These are phyloP conservation scores for Noctua janthe DNA, from an alignment of 2,888 invertebrate genomes.

Conservation along the genomic window DNA sequence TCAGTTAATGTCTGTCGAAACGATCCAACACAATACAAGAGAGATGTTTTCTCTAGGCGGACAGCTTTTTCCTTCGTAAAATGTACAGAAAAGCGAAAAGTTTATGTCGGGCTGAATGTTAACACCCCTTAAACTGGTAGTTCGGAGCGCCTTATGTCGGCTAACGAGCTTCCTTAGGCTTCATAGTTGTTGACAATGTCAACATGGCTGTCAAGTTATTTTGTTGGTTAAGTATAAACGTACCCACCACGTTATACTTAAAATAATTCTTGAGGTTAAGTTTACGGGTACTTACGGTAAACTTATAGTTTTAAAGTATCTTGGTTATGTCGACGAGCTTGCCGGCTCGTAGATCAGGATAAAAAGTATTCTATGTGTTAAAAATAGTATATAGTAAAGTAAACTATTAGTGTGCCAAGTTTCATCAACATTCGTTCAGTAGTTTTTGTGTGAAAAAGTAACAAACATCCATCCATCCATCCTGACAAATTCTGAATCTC, in stretches of 20 bases:
- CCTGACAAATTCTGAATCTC: background rate
- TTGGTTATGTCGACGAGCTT: background rate
- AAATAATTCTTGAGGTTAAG: background rate
- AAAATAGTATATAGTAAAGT: background rate
- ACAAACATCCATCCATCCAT: background rate
- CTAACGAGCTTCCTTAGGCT: constrained; percentile 62
- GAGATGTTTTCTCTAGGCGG: constrained; percentile 67
- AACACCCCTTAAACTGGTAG: constrained; percentile 73
- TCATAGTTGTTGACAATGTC: constrained; percentile 27
- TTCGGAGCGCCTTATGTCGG: constrained; percentile 58
- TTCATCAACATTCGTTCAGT: background rate
- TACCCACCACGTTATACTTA: no score
- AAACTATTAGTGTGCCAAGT: background rate
- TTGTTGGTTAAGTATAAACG: constrained; percentile 1
- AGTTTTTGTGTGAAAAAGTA: background rate
- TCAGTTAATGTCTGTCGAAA: constrained; percentile 79
- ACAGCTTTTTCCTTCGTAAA: constrained; percentile 72
- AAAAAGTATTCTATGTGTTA: background rate
- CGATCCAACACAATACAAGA: constrained; percentile 77
- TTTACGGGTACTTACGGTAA: no score
- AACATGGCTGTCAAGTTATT: constrained; percentile 14
- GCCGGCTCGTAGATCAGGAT: background rate
- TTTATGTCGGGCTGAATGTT: constrained; percentile 73
- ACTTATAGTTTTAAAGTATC: background rate
- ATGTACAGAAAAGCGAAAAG: constrained; percentile 73